These are phyloP conservation scores for Scopus umbretta DNA, from an alignment of 2,113 vertebrate species.

Conservation along the genomic window DNA sequence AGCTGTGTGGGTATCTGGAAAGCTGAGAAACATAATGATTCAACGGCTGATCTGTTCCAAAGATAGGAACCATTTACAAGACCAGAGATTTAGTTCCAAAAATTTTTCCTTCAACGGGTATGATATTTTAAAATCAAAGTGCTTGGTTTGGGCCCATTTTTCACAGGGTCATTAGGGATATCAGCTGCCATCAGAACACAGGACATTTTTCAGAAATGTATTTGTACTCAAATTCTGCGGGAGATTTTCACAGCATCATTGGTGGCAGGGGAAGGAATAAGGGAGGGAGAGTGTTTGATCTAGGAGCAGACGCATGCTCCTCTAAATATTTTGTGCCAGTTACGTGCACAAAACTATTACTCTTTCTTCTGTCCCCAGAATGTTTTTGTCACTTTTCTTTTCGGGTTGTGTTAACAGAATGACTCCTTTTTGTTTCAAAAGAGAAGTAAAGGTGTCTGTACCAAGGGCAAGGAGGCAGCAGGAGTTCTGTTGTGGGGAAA, in stretches of 20 bases:
- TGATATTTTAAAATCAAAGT: background rate
- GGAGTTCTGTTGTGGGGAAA: background rate
- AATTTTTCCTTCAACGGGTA: background rate
- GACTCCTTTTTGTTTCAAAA: background rate
- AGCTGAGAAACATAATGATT: background rate
- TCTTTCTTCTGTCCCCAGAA: background rate
- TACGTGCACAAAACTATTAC: background rate
- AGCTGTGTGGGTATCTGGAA: background rate
- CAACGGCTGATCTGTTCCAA: background rate
- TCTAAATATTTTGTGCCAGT: background rate
- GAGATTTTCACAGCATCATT: background rate
- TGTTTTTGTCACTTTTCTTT: background rate
- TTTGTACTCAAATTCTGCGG: background rate
- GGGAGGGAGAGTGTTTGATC: background rate
- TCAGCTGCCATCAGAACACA: background rate
- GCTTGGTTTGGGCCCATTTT: background rate
- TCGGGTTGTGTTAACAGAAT: background rate
- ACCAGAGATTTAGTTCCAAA: background rate
- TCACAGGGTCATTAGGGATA: background rate
- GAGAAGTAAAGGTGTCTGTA: background rate
- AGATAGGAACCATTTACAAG: background rate
- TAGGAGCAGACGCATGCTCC: background rate
- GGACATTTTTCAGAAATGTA: background rate
- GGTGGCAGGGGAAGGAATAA: background rate
- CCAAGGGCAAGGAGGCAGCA: background rate